These are phyloP conservation scores for Drosophila pandora DNA, from an alignment of 1,140 invertebrate species.

Conservation along the genomic window DNA sequence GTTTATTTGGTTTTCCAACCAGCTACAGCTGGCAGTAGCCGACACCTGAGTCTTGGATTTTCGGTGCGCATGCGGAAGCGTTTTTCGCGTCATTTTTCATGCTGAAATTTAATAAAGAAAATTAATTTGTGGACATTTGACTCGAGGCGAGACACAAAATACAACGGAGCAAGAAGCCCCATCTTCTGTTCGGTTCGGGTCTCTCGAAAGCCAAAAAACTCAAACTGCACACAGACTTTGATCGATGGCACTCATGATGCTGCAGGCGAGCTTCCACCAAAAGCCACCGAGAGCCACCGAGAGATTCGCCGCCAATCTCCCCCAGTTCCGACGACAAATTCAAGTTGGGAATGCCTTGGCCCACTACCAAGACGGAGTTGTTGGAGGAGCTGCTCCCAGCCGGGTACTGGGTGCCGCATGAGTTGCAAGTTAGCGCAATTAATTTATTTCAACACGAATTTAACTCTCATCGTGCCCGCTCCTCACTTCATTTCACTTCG, in stretches of 20 bases:
- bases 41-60: constrained; percentile 68
- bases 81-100: constrained; percentile 82
- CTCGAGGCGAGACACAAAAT: constrained; percentile 75
- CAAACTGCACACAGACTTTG: constrained; percentile 77
- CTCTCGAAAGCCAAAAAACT: constrained; percentile 21
- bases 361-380: constrained; percentile 32
- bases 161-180: constrained; percentile 11
- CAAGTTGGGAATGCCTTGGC: constrained; percentile 66
- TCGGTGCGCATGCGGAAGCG: constrained; percentile 76
- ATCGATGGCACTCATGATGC: constrained; percentile 80
- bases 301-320: constrained; percentile 33
- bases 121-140: constrained; percentile 83
- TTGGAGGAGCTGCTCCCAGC: constrained; percentile 13
- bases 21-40: constrained; percentile 23
- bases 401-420: constrained; percentile 64
- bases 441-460: constrained; percentile 83
- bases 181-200: constrained; percentile 13
- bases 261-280: constrained; percentile 61
- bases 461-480: constrained; percentile 73
- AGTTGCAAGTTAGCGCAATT: constrained; percentile 82
- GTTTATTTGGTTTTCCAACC: not conserved
- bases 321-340: constrained; percentile 70
- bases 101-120: constrained; percentile 83
- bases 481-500: constrained; percentile 28
- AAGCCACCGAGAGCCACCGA: constrained; percentile 17